Conservation (phyloP, 2,888 invertebrate species). For the Labia minor region DNA sequence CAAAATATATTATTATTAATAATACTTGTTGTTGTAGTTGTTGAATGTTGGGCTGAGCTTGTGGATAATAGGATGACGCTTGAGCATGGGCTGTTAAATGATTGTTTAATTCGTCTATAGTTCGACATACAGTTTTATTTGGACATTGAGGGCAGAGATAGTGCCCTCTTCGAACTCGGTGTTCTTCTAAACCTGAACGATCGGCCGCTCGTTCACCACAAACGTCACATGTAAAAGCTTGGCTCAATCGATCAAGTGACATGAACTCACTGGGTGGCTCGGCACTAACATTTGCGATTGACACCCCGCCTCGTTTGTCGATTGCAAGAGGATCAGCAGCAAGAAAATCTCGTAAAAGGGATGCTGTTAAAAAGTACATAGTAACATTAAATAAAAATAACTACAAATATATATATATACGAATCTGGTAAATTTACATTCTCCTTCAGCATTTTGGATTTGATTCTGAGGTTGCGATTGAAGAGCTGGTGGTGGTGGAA, state of each 20-base stretch:
- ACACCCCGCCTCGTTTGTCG: not conserved
- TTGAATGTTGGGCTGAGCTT: constrained; percentile 16
- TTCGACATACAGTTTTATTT: not conserved
- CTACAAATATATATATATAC: not conserved
- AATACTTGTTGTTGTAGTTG: constrained; percentile 18
- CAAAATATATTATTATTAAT: no score
- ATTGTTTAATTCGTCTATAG: constrained; percentile 25
- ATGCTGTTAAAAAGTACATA: not conserved
- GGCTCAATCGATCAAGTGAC: constrained; percentile 49
- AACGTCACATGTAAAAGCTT: constrained; percentile 47
- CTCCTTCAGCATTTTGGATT: not conserved
- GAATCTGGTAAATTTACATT: no score
- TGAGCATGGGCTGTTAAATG: constrained; percentile 28
- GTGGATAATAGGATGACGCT: constrained; percentile 19
- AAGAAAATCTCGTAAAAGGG: not conserved
- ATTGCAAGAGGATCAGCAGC: not conserved
- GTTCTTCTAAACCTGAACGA: constrained; percentile 30
- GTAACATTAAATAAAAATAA: not conserved
- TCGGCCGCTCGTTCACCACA: constrained; percentile 41
- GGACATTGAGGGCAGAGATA: not conserved
- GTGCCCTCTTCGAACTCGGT: constrained; percentile 26
- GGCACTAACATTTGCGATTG: not conserved
- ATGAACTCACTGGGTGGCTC: constrained; percentile 43
- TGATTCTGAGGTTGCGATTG: not conserved
- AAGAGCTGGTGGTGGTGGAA: not conserved